phyloP scores from a whole-genome alignment of 2,888 invertebrate genomes.

The Cotesia congregata region DNA sequence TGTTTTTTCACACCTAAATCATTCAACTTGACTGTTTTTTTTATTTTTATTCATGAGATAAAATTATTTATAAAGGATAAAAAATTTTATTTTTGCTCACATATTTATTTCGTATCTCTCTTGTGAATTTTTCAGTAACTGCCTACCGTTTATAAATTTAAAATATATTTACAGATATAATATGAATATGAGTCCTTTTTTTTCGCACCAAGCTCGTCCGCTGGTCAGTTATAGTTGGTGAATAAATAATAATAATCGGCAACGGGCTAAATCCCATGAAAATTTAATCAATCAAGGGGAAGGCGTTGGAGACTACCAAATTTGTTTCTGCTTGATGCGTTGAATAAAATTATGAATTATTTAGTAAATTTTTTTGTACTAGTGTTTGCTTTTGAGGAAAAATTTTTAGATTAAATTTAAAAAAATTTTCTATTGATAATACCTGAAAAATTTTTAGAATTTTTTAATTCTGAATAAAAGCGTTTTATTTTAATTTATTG shows the following conservation, averaged over 20 bases:
- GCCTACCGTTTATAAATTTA: no score
- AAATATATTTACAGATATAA: not conserved
- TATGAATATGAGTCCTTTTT: conserved; percentile 31
- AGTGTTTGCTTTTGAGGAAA: not conserved
- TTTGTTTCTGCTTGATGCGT: conserved; percentile 37
- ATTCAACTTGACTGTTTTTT: no score
- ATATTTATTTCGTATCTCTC: no score
- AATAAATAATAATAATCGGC: conserved; percentile 65
- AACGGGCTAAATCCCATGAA: conserved; percentile 62
- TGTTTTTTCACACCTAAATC: no score
- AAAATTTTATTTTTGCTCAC: no score
- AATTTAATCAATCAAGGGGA: conserved; percentile 63
- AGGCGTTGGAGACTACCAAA: conserved; percentile 45
- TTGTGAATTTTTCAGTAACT: no score
- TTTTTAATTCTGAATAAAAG: no score
- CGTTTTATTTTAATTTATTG: no score
- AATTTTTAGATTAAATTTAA: not conserved
- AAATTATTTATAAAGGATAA: no score
- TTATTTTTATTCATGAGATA: no score
- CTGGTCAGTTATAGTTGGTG: conserved; percentile 57
- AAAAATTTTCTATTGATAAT: no score
- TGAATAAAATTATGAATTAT: not conserved
- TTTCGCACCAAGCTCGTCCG: conserved; percentile 43
- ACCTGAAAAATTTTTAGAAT: no score
- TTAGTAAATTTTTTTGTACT: not conserved